Base-by-base conservation (phyloP, 2,888 invertebrate genomes). In the Caenorhabditis panamensis region DNA sequence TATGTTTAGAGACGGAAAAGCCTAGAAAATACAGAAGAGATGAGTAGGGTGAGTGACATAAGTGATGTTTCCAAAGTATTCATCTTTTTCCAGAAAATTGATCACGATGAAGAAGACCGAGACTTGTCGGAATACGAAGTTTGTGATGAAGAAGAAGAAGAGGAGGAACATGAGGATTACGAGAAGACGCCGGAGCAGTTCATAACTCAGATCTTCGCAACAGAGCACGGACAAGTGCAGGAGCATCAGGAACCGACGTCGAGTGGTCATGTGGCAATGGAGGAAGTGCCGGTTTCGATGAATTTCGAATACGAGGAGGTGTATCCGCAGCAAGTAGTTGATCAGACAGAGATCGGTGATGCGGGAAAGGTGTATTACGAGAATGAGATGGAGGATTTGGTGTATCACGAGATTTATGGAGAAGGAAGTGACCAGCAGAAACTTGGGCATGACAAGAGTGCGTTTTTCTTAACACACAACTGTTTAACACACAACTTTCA, bases 401-500 rank as follows among this genome's bases (percentile, higher is more conserved):
- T 79, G 13, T 71, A 71, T 26, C 67, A 79, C 22, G 79, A 79
- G 22, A 79, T 79, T 20, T 79, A 67, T 37, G 72, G 79, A 24
- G 67, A 67, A 44, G 64, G 61, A 36, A 56, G 41, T 9, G 56
- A 66, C n/a, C 64, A 68, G 22, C 68, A 78, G 41, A 69, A 78
- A 18, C 18, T 41, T 2, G 62, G 49, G 26, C 20, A 9, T n/a
- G 56, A 63, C 28, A 63, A 77, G 31, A 54, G 72, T 72, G 31
- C 16, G 26, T 24, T n/a, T n/a, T n/a, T n/a, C n/a, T n/a, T n/a
- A n/a, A n/a, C n/a, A n/a, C n/a, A n/a, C n/a, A n/a, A n/a, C n/a
- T n/a, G n/a, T n/a, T n/a, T n/a, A 82, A 82, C 44, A 75, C 72
- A 41, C 76, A 73, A 37, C 62, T 82, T 0, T 82, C 79, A 54